Base-by-base conservation (phyloP, 1,140 invertebrate genomes). In the Cotesia typhae region DNA sequence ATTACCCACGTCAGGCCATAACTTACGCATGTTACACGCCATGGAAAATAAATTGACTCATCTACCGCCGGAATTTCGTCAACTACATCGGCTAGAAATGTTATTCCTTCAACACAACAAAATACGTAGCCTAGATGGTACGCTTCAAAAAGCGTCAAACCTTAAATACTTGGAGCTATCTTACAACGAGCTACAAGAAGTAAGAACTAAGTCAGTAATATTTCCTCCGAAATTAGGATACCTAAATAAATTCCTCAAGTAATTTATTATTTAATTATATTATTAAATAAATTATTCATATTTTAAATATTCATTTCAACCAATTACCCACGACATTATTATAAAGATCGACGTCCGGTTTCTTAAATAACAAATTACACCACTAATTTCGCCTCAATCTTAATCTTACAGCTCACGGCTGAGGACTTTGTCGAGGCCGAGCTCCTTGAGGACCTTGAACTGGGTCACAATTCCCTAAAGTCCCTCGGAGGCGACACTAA, bases 351-450 rank as follows among this genome's bases (percentile, higher is more conserved):
- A 10, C 10, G 6, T 47, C 41, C 41, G 41, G 41, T 47, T 47
- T 47, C 41, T 47, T 28, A 6, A 47, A 47, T 47, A 9, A 47
- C 10, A 47, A 47, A 47, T 47, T 47, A 47, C 10, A 47, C 41
- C 2, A 9, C 5, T 47, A 47, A 47, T 47, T 9, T 28, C 28
- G 1, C 28, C 41, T 47, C 41, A 47, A 9, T 9, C 5, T 47
- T 47, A 47, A 47, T 68, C 47, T 20, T 35, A 86, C 78, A 93
- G 92, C 76, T 95, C 67, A 89, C 90, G n/a, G 87, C 90, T 76
- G 91, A 94, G 67, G 93, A 94, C 75, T 95, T 95, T 80, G 76
- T 88, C 14, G 90, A 93, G 74, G 88, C 90, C 2, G 89, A 91
- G 71, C 83, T 87, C 70, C 80, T 95, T 70, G 90, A 92, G 71